These are phyloP conservation scores for Muscidifurax raptorellus DNA, from an alignment of 1,140 invertebrate genomes.

Conservation along the genomic window DNA sequence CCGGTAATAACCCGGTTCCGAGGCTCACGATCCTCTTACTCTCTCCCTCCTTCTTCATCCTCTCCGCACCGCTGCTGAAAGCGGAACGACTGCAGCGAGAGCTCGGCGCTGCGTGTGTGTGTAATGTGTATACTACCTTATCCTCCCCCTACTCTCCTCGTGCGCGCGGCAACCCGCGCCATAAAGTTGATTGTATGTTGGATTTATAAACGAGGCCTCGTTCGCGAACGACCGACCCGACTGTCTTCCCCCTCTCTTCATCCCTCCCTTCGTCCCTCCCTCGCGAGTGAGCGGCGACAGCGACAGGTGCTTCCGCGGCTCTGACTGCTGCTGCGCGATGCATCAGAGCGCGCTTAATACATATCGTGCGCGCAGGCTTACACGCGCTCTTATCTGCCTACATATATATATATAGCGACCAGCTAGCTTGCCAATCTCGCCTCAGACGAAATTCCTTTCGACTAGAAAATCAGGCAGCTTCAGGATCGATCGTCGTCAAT, in stretches of 20 bases:
- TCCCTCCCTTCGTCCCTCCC: neutral
- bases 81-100: neutral
- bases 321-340: constrained; percentile 28
- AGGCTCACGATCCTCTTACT: constrained; percentile 56
- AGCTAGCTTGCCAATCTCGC: neutral
- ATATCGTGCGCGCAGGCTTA: neutral
- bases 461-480: constrained; percentile 26
- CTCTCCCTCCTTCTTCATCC: constrained; percentile 48
- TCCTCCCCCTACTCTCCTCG: neutral
- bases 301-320: constrained; percentile 69
- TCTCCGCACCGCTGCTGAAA: constrained; percentile 19
- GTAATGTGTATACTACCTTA: too few relatives aligned
- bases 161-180: constrained; percentile 48
- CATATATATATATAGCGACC: neutral
- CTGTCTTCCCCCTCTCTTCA: too few relatives aligned
- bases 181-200: constrained; percentile 72
- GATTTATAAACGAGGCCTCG: constrained; percentile 69
- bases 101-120: neutral
- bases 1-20: constrained; percentile 71
- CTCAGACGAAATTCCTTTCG: constrained; percentile 10
- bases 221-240: constrained; percentile 21
- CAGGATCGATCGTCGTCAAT: constrained; percentile 33
- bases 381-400: neutral
- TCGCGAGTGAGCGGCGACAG: constrained; percentile 59
- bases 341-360: neutral